Conservation (phyloP, 2,113 vertebrate genomes). For the Lophotis ruficrista region DNA sequence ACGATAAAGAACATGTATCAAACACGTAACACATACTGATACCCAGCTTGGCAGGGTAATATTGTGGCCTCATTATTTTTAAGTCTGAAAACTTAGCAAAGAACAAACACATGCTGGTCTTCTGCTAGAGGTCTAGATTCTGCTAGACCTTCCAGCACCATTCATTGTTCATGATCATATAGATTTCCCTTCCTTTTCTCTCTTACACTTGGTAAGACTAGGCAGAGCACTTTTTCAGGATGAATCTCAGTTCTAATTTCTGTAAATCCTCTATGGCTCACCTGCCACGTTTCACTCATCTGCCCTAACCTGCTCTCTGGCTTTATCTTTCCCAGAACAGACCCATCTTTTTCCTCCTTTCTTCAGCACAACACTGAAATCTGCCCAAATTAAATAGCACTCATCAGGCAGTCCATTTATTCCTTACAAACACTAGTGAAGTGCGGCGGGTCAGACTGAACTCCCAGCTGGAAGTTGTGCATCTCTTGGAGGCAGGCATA, state of each 20-base stretch:
- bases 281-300: background rate
- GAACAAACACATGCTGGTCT: background rate
- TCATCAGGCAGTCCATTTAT: background rate
- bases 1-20: background rate
- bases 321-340: background rate
- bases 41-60: background rate
- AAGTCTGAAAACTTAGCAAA: background rate
- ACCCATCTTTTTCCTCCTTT: background rate
- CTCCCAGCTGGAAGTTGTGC: background rate
- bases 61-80: background rate
- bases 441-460: background rate
- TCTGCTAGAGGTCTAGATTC: background rate
- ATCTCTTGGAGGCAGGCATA: background rate
- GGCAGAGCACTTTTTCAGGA: background rate
- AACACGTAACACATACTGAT: background rate
- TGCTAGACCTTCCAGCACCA: background rate
- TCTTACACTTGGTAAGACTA: background rate
- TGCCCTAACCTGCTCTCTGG: background rate
- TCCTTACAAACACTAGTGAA: background rate
- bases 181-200: background rate
- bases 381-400: background rate
- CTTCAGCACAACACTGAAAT: background rate
- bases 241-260: background rate
- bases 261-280: background rate
- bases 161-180: fast-evolving